phyloP scores from a whole-genome alignment of 2,888 invertebrate species.

The Chloromyia formosa region DNA sequence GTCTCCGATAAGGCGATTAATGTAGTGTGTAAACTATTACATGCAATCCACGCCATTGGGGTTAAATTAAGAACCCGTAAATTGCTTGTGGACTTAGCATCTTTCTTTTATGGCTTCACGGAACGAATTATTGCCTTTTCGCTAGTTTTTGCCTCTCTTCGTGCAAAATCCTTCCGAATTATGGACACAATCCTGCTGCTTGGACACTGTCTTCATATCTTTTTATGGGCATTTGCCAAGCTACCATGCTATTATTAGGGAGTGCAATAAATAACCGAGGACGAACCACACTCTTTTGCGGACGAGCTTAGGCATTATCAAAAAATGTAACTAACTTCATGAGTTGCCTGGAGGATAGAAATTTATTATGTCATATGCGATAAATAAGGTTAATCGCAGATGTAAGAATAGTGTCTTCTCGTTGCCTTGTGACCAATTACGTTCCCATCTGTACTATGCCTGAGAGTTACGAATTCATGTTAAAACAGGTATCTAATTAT shows the following conservation, averaged over 20 bases:
- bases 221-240: neutral
- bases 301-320: neutral
- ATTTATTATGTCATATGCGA: conserved; percentile 3
- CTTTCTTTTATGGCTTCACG: neutral
- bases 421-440: neutral
- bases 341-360: neutral
- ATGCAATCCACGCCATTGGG: neutral
- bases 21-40: conserved; percentile 29
- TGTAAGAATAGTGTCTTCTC: neutral
- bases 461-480: neutral
- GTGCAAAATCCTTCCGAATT: conserved; percentile 1
- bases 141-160: conserved; percentile 24
- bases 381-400: neutral
- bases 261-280: conserved; percentile 2
- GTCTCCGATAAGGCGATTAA: conserved; percentile 6
- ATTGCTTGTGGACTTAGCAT: neutral
- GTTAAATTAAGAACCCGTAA: conserved; percentile 2
- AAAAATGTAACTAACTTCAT: neutral
- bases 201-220: neutral
- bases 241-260: neutral
- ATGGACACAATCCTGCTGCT: neutral
- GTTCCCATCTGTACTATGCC: too few species aligned
- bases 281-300: neutral
- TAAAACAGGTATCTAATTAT: neutral
- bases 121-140: conserved; percentile 10